Conservation (phyloP, 2,888 invertebrate species). For the Deilephila porcellus region DNA sequence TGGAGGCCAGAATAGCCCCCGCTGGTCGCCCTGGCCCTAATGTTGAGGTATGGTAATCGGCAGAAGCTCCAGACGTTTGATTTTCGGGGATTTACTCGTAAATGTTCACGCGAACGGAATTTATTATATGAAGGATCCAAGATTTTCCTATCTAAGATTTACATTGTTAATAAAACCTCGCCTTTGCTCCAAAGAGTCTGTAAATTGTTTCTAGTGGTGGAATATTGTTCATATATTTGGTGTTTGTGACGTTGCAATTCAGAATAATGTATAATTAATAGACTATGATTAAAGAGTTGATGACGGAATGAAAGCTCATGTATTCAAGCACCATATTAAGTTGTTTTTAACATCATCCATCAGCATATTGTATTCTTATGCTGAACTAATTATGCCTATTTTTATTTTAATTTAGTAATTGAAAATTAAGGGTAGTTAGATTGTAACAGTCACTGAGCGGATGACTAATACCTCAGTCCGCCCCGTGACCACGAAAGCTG, state of each 20-base stretch:
- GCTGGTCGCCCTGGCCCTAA: not conserved
- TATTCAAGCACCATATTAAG: too few species aligned
- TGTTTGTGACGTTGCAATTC: not conserved
- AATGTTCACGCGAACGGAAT: conserved; percentile 57
- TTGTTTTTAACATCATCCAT: too few species aligned
- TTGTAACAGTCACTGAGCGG: too few species aligned
- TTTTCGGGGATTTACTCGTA: conserved; percentile 63
- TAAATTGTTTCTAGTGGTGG: not conserved
- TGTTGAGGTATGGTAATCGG: conserved; percentile 49
- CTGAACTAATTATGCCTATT: too few species aligned
- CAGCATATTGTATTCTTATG: too few species aligned
- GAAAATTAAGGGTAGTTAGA: too few species aligned
- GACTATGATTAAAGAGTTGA: too few species aligned
- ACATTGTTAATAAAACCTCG: conserved; percentile 7
- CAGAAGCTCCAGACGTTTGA: conserved; percentile 55
- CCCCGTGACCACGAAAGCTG: too few species aligned
- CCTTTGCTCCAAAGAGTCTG: not conserved
- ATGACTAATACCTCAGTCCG: too few species aligned
- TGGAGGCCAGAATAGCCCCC: conserved; percentile 29
- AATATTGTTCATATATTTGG: not conserved
- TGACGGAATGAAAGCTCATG: too few species aligned
- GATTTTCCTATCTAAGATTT: conserved; percentile 34
- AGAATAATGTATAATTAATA: too few species aligned
- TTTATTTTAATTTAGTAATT: too few species aligned
- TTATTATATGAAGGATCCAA: conserved; percentile 46